A percentile compares a stretch with the other conserved stretches of the same genome.
Evolutionary conservation across 2,797 vertebrate species (phyloP).

Genomic region (Borostomias antarcticus): DNA sequence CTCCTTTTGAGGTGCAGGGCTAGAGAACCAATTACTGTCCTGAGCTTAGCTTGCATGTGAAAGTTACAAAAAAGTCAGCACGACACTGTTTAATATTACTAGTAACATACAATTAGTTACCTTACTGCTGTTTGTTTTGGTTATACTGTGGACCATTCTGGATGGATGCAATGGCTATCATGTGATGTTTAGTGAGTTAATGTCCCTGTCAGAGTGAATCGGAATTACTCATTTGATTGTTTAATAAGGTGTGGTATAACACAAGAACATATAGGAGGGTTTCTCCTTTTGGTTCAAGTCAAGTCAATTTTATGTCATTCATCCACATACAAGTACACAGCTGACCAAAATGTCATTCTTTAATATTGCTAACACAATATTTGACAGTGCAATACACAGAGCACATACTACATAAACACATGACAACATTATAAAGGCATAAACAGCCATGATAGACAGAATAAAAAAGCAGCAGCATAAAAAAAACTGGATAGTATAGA

Average conservation of each 20-base stretch:
- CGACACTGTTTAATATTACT: slow-evolving; percentile 46
- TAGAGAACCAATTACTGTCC: slow-evolving; percentile 63
- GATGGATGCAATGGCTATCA: slow-evolving; percentile 26
- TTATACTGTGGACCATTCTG: slow-evolving; percentile 6
- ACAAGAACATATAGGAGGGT: slow-evolving; percentile 21
- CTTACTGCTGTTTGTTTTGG: slow-evolving; percentile 29
- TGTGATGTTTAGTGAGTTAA: slow-evolving; percentile 24
- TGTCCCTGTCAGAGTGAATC: slow-evolving; percentile 32
- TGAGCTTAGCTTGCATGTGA: slow-evolving; percentile 49
- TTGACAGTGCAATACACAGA: no score
- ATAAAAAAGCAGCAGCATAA: no score
- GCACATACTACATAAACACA: no score
- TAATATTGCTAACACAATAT: no score
- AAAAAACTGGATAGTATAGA: no score
- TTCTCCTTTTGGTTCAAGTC: no score
- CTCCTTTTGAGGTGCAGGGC: slow-evolving; percentile 64
- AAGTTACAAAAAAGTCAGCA: slow-evolving; percentile 31
- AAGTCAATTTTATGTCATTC: no score
- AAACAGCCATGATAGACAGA: no score
- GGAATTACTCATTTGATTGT: slow-evolving; percentile 40
- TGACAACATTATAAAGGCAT: no score
- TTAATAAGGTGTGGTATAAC: slow-evolving; percentile 44
- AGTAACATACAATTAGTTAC: slow-evolving; percentile 48
- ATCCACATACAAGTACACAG: no score
- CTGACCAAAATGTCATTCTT: no score